Conservation (phyloP, 2,113 vertebrate species). For the Micronycteris hirsuta region DNA sequence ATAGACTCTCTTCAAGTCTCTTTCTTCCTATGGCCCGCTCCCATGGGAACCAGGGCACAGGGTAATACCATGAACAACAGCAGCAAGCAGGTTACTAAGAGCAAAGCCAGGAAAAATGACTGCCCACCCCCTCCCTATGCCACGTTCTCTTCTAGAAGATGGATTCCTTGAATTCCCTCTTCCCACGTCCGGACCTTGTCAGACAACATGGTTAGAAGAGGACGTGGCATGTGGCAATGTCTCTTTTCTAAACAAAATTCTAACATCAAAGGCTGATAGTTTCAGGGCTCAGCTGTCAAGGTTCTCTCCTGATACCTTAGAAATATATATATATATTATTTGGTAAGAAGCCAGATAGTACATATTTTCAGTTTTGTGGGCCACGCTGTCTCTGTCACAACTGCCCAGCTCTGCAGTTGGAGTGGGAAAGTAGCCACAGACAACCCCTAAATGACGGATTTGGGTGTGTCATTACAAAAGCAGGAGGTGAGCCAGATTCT, state of each 20-base stretch:
- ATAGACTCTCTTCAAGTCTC: no score
- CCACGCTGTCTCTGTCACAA: neutral
- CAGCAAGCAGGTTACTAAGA: no score
- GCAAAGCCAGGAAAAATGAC: no score
- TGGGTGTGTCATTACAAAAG: neutral
- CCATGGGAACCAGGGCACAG: no score
- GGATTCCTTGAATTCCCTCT: no score
- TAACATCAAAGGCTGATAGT: neutral
- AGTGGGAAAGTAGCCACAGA: neutral
- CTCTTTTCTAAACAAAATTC: neutral
- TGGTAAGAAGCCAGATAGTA: neutral
- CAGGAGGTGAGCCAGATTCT: neutral
- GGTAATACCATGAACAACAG: no score
- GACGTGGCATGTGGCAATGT: neutral
- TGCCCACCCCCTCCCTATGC: no score
- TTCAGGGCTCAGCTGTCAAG: neutral
- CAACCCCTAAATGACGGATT: neutral
- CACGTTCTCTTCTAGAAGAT: no score
- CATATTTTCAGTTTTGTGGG: conserved; percentile 1
- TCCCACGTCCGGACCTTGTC: no score
- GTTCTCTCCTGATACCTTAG: neutral
- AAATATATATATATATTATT: neutral
- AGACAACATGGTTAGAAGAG: no score
- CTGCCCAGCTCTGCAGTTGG: neutral
- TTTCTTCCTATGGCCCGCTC: no score